phyloP scores from a whole-genome alignment of 92 coral and sea anemone genomes.

The Paramuricea clavata region DNA sequence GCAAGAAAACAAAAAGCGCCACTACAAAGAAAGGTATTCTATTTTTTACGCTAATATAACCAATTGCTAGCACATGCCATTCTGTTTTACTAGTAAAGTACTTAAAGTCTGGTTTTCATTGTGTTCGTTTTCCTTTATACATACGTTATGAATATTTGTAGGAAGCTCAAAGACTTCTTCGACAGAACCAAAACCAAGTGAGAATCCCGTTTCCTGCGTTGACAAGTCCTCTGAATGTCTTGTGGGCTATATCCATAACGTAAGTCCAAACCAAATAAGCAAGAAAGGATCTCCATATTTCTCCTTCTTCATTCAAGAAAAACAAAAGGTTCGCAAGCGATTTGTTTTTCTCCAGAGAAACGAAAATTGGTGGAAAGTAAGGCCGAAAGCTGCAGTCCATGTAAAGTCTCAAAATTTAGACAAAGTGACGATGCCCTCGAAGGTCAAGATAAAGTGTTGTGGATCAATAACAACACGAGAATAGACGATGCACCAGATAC shows the following conservation, averaged over 20 bases:
- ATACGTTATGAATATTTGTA: background rate
- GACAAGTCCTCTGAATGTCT: background rate
- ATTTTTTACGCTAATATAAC: background rate
- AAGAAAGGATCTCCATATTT: slow-evolving; percentile 23
- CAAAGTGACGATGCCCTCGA: background rate
- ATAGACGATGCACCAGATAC: slow-evolving; percentile 41
- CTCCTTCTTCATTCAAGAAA: slow-evolving; percentile 11
- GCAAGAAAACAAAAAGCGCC: slow-evolving; percentile 5
- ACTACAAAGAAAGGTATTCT: background rate
- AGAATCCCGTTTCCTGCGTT: background rate
- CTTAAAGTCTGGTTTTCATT: background rate
- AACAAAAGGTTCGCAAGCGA: slow-evolving; percentile 14
- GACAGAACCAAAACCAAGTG: background rate
- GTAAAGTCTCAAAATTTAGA: slow-evolving; percentile 19
- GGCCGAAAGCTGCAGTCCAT: slow-evolving; percentile 33
- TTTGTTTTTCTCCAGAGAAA: slow-evolving; percentile 22
- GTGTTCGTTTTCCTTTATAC: background rate
- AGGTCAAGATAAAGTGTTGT: background rate
- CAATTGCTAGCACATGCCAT: background rate
- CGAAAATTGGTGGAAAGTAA: slow-evolving; percentile 25
- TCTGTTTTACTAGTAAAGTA: no score
- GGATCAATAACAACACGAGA: slow-evolving; percentile 29
- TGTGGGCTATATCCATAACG: slow-evolving; percentile 32
- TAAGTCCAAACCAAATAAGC: slow-evolving; percentile 14
- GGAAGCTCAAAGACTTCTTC: background rate